Conservation (phyloP, 92 coral and sea anemone genomes). For the Desmophyllum pertusum region DNA sequence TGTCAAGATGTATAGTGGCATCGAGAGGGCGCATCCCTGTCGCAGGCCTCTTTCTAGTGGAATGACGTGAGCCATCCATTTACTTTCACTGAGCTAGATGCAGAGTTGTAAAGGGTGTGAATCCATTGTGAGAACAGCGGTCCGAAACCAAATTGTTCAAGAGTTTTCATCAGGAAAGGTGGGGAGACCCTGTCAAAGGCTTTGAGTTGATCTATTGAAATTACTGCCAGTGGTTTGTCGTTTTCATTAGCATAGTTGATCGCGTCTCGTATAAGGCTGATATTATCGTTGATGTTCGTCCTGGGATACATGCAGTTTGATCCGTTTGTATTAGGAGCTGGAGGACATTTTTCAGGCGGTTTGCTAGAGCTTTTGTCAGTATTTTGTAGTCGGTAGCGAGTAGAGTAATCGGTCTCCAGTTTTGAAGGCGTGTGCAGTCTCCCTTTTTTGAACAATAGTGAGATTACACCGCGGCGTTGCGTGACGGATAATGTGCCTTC, state of each 20-base stretch:
- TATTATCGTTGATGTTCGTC: neutral
- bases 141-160: slow-evolving; percentile 27
- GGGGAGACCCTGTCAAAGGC: slow-evolving; percentile 1
- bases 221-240: neutral
- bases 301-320: neutral
- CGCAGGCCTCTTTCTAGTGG: neutral
- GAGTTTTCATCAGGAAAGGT: neutral
- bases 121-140: slow-evolving; percentile 19
- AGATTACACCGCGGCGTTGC: slow-evolving; percentile 3
- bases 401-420: slow-evolving; percentile 27
- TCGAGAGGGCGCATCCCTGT: slow-evolving; percentile 5
- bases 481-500: neutral
- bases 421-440: neutral
- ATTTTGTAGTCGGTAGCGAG: neutral
- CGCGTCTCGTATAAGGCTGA: neutral
- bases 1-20: slow-evolving; percentile 1
- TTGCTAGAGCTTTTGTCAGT: neutral
- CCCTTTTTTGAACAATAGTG: slow-evolving; percentile 26
- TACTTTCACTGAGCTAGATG: neutral
- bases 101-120: slow-evolving; percentile 6
- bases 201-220: neutral
- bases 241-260: neutral
- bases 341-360: neutral
- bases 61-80: slow-evolving; percentile 25
- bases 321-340: neutral